A percentile compares a stretch with the other conserved stretches of the same genome.
These are phyloP conservation scores for Tethya wilhelma DNA, from an alignment of 37 sponge, comb jelly and placozoan species.

Conservation along the genomic window DNA sequence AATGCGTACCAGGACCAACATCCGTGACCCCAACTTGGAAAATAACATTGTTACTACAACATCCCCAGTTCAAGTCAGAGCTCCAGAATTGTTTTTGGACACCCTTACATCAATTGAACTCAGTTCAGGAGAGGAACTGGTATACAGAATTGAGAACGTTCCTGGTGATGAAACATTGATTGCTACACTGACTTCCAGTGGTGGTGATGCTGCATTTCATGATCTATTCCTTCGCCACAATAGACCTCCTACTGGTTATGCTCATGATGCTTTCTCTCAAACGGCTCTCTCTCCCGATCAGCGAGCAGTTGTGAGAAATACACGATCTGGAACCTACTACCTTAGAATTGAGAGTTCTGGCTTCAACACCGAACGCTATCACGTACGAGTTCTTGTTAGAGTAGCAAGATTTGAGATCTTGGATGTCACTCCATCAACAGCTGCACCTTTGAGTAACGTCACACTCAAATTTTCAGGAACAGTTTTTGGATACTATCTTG, in stretches of 20 bases:
- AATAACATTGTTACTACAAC: constrained; percentile 19
- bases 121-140: constrained; percentile 1
- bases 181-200: constrained; percentile 4
- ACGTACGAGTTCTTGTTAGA: constrained; percentile 13
- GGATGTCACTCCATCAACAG: not conserved
- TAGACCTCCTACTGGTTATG: constrained; percentile 38
- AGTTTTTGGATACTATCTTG: constrained; percentile 14
- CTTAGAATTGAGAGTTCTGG: constrained; percentile 15
- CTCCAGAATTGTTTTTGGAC: not conserved
- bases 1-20: constrained; percentile 30
- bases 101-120: not conserved
- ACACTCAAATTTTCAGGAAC: constrained; percentile 30
- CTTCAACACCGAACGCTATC: not conserved
- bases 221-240: constrained; percentile 16
- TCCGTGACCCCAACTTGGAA: constrained; percentile 22
- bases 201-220: not conserved
- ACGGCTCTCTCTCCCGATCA: constrained; percentile 15
- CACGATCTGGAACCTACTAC: constrained; percentile 25
- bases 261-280: constrained; percentile 22
- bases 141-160: constrained; percentile 32
- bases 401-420: constrained; percentile 45
- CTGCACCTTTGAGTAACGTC: constrained; percentile 12
- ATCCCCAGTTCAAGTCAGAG: not conserved
- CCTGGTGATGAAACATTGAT: constrained; percentile 29
- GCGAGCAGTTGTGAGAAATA: constrained; percentile 16